Base-by-base conservation (phyloP, 2,888 invertebrate species). In the Idaea dimidiata region DNA sequence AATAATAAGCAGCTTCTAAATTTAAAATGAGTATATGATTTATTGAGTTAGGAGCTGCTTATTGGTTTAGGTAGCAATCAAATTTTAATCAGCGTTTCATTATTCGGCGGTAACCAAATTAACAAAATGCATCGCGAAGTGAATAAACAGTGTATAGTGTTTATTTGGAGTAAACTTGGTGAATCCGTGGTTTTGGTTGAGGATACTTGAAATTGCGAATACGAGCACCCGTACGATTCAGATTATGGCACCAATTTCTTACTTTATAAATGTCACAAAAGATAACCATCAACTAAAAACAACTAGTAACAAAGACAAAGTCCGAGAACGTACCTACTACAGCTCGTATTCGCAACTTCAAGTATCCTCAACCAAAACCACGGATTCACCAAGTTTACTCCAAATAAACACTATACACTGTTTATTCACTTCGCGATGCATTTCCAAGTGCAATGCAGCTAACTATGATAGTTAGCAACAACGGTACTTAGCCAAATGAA, bases 401-500 rank as follows among this genome's bases (percentile, higher is more conserved):
- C 10, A 43, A 43, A 43, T 43, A 43, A 10, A 43, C 10, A 43
- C 43, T 43, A 43, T 43, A 43, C 10, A 43, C 43, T 43, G 43
- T 79, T 77, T 77, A 80, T 79, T 76, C 77, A 77, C 70, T 72
- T 62, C 70, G 72, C 43, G 43, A 8, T 73, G 72, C 75, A 79
- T 68, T 72, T 74, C 66, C 57, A 53, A 61, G 62, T 69, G 73
- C 71, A 14, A 10, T 43, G 14, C 10, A 14, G 69, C 77, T 74
- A 76, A 75, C 78, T 72, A 74, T 70, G 68, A 70, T 66, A 73
- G 75, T 76, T 78, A 78, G 72, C 43, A 43, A 10, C 43, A 10
- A 10, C 69, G 71, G 68, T 83, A 84, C 84, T 87, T 83, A 83
- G 75, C 75, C 76, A 79, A 85, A 85, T 86, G 82, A 84, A 85